Evolutionary conservation across 1,140 invertebrate genomes (phyloP), one percentile per base, ranked within the genome.

Genomic region (Cotesia vestalis): DNA sequence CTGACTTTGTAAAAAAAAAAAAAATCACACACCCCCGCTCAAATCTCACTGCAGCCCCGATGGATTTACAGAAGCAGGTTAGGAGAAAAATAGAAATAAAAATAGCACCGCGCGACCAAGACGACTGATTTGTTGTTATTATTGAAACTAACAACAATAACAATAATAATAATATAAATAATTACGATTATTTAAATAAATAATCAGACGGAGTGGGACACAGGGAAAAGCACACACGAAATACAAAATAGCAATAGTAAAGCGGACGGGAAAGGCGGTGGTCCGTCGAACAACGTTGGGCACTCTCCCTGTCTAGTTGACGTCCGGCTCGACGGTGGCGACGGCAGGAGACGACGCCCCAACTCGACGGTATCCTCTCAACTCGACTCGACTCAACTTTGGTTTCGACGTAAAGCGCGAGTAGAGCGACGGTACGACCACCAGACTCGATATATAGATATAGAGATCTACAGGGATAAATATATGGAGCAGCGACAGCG

Each of bases 341-440:
- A 64, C 59, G 76, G 62, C 73, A 84, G 83, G 83, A 84, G 84
- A 83, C 82, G 84, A 84, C 84, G 84, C 84, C 84, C 84, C 83
- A 80, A 84, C 82, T 77, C 80, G 78, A 79, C 75, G 78, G 55
- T 64, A 78, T 78, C 11, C 40, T 46, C 40, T 46, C 40, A 9
- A 46, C 40, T 46, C 40, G 40, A 46, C 75, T 80, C 78, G 76
- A 27, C 27, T 27, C 27, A 27, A 27, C 27, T 27, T 27, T 27
- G 27, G 27, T 79, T 82, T 83, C 79, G 83, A 84, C 81, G 79
- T 83, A 82, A 80, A 77, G 77, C 79, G 77, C 83, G 79, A 78
- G 76, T 80, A 79, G 69, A 14, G 27, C 55, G 20, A 69, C 59
- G 46, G 57, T 40, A 51, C 57, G 40, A 46, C 40, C 40, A 46